Base-by-base conservation (phyloP, 2,113 vertebrate species). In the Myrmecophaga tridactyla region DNA sequence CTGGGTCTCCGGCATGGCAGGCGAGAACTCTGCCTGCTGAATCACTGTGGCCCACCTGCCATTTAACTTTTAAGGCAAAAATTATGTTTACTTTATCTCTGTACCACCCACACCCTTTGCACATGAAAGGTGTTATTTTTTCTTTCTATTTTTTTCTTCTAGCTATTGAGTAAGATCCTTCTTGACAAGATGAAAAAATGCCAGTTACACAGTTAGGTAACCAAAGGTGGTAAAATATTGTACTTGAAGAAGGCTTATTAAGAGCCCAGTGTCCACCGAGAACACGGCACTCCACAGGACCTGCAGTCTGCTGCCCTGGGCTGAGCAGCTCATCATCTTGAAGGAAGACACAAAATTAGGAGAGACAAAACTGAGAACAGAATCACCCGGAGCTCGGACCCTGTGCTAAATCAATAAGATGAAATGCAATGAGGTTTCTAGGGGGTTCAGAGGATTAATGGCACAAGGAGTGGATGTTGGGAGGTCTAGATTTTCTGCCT, bases 11-110 rank as follows among this genome's bases (percentile, higher is more conserved):
- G n/a, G n/a, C n/a, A n/a, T n/a, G n/a, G n/a, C n/a, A n/a, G n/a
- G n/a, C n/a, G n/a, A n/a, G n/a, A n/a, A n/a, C n/a, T n/a, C n/a
- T n/a, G n/a, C n/a, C n/a, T n/a, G n/a, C n/a, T n/a, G n/a, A n/a
- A n/a, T n/a, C n/a, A n/a, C n/a, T n/a, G n/a, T n/a, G n/a, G n/a
- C n/a, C n/a, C n/a, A n/a, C n/a, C n/a, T n/a, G n/a, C n/a, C n/a
- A n/a, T n/a, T n/a, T n/a, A n/a, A n/a, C n/a, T n/a, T n/a, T n/a
- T n/a, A n/a, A n/a, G n/a, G 34, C n/a, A 89, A 62, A 69, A 67
- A 78, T 87, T 62, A 51, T 31, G 29, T 84, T 69, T 86, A 6
- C 67, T 86, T 96, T 86, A 41, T 85, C n/a, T 88, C 90, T 76
- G 21, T 76, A 73, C 86, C 21, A 27, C 46, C 39, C 18, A 78